Evolutionary conservation across 2,888 invertebrate species (phyloP).

Genomic region (Microchrysa polita): DNA sequence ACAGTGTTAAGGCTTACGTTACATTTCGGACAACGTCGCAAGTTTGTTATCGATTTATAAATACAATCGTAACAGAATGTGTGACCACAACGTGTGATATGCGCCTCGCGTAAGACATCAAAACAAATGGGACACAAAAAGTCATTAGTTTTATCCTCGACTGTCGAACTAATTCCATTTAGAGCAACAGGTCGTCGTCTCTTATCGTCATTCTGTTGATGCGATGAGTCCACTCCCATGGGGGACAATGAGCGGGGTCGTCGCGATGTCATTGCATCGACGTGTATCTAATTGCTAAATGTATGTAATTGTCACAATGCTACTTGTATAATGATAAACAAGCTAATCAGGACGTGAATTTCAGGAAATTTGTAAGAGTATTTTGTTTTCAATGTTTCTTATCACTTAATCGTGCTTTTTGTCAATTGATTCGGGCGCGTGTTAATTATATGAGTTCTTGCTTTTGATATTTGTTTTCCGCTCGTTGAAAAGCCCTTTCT

Average conservation of each 20-base stretch:
- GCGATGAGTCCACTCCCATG: constrained; percentile 17
- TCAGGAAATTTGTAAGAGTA: not conserved
- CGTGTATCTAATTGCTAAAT: not conserved
- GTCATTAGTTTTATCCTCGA: constrained; percentile 66
- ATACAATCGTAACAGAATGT: constrained; percentile 91
- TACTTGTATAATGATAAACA: not conserved
- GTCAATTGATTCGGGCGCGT: no score
- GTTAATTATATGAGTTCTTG: no score
- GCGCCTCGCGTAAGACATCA: constrained; percentile 87
- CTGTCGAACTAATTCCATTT: constrained; percentile 65
- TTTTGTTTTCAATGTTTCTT: not conserved
- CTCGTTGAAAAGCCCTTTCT: no score
- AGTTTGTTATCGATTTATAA: constrained; percentile 71
- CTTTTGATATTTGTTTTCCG: not conserved
- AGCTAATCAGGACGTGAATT: not conserved
- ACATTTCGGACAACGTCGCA: constrained; percentile 84
- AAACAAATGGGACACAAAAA: constrained; percentile 86
- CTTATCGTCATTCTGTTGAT: constrained; percentile 33
- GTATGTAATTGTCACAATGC: not conserved
- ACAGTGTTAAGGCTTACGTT: constrained; percentile 74
- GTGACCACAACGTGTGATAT: constrained; percentile 92
- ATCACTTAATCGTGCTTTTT: no score
- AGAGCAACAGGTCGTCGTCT: constrained; percentile 46
- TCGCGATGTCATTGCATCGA: constrained; percentile 44
- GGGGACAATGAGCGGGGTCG: constrained; percentile 48